Conservation (phyloP, 2,797 vertebrate species). For the Kryptolebias ocellatus region DNA sequence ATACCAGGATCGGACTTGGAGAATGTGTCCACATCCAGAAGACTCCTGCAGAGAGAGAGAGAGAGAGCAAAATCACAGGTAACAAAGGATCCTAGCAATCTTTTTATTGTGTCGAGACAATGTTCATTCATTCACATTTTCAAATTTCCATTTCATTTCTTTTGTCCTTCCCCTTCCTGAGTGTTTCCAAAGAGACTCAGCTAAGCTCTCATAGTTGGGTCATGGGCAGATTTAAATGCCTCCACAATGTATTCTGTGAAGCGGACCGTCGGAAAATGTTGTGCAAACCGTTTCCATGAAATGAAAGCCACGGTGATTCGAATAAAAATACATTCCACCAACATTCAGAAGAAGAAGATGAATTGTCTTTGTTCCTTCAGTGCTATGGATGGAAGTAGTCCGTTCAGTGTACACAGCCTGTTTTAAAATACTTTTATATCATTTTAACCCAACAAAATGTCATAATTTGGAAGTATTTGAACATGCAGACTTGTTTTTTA, state of each 20-base stretch:
- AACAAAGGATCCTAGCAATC: conserved; percentile 7
- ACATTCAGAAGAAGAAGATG: neutral
- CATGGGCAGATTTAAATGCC: conserved; percentile 27
- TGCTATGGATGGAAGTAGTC: no score
- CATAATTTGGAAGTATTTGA: neutral
- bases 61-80: conserved; percentile 16
- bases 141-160: conserved; percentile 14
- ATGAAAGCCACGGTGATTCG: neutral
- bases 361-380: neutral
- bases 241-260: conserved; percentile 17
- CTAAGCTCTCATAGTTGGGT: conserved; percentile 24
- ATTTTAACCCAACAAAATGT: neutral
- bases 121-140: conserved; percentile 37
- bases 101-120: conserved; percentile 3
- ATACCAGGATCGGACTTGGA: conserved; percentile 95
- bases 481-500: neutral
- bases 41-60: conserved; percentile 80
- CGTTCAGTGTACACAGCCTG: neutral
- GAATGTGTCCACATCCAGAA: conserved; percentile 94
- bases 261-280: conserved; percentile 3
- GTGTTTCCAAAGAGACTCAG: conserved; percentile 11
- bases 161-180: conserved; percentile 12
- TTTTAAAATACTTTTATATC: neutral
- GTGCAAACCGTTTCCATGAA: neutral
- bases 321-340: neutral